phyloP scores from a whole-genome alignment of 1,140 invertebrate species.

The Drosophila micromelanica region DNA sequence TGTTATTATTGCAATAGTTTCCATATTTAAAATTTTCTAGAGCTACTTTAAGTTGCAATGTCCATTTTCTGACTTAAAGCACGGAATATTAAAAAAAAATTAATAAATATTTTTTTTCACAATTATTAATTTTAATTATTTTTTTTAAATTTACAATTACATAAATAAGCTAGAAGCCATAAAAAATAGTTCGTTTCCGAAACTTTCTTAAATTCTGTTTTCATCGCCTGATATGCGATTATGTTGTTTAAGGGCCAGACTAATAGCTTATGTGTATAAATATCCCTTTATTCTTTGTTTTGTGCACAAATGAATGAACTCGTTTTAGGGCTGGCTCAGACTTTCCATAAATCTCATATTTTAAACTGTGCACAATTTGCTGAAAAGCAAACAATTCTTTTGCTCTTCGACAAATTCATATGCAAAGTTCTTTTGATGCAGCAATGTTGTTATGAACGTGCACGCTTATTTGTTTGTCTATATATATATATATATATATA shows the following conservation, averaged over 20 bases:
- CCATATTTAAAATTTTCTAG: too few relatives aligned
- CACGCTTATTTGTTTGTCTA: too few relatives aligned
- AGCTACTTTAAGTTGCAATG: too few relatives aligned
- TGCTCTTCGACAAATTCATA: neutral
- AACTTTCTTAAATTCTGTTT: neutral
- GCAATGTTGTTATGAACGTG: conserved; percentile 17
- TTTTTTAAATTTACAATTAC: too few relatives aligned
- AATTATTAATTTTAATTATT: too few relatives aligned
- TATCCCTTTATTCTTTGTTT: neutral
- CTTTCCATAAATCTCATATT: conserved; percentile 2
- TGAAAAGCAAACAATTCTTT: conserved; percentile 15
- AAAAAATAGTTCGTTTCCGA: neutral
- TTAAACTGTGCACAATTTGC: conserved; percentile 22
- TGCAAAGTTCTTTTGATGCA: conserved; percentile 9
- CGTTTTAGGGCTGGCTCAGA: neutral
- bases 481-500: neutral
- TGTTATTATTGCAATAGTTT: too few relatives aligned
- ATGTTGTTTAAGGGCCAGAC: neutral
- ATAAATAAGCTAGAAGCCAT: too few relatives aligned
- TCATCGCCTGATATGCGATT: neutral
- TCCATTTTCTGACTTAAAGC: too few relatives aligned
- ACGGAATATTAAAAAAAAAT: too few relatives aligned
- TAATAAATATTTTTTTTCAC: too few relatives aligned
- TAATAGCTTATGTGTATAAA: too few relatives aligned
- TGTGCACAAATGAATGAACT: neutral